Percentiles rank a stretch among this genome's conserved stretches.
Conservation (phyloP, 2,888 invertebrate genomes). For the Apodemia hepburni region DNA sequence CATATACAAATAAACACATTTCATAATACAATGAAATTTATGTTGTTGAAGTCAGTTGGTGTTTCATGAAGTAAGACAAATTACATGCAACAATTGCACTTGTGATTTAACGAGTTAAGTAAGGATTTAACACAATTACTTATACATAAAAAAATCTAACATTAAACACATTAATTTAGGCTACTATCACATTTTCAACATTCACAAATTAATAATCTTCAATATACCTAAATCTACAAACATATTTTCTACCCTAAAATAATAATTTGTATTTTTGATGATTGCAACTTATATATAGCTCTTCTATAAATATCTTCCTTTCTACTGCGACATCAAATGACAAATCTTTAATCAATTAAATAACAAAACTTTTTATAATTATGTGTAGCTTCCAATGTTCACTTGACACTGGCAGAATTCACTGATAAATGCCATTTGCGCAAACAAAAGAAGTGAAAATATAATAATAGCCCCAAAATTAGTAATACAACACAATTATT, state of each 20-base stretch:
- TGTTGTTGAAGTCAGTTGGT: too few species aligned
- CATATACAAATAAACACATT: too few species aligned
- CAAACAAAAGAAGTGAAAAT: not conserved
- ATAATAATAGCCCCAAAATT: conserved; percentile 8
- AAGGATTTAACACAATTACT: too few species aligned
- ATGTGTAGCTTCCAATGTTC: too few species aligned
- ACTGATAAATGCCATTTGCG: too few species aligned
- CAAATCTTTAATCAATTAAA: too few species aligned
- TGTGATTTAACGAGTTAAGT: too few species aligned
- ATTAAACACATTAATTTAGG: conserved; percentile 1
- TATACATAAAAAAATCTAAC: not conserved
- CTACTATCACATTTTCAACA: conserved; percentile 5
- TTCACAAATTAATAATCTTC: not conserved
- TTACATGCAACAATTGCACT: not conserved
- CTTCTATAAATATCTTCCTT: too few species aligned
- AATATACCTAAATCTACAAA: not conserved
- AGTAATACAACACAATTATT: conserved; percentile 1
- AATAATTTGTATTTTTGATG: not conserved
- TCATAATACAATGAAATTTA: too few species aligned
- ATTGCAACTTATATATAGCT: not conserved
- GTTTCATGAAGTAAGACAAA: not conserved
- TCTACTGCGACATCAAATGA: too few species aligned
- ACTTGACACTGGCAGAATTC: too few species aligned
- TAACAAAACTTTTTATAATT: not conserved
- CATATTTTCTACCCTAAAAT: not conserved